Conservation (phyloP, 2,888 invertebrate species). For the Morinoia aosen region DNA sequence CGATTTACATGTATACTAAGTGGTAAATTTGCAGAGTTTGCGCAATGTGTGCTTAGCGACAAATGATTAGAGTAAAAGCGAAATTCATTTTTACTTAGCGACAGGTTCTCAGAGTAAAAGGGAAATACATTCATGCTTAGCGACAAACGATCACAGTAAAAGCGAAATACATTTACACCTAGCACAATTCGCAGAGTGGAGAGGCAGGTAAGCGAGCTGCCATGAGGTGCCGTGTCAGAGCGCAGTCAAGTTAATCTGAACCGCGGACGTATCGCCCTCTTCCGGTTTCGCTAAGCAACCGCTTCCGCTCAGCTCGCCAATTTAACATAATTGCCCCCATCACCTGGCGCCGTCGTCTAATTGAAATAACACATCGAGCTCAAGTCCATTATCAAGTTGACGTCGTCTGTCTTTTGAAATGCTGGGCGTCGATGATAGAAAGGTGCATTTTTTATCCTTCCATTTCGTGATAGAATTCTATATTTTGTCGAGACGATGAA, state of each 20-base stretch:
- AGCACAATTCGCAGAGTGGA: neutral
- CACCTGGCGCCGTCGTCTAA: neutral
- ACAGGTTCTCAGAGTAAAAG: too few relatives aligned
- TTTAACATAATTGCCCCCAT: constrained; percentile 30
- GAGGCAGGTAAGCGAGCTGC: neutral
- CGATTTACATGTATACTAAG: too few relatives aligned
- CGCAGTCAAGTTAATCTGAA: constrained; percentile 26
- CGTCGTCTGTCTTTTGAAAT: neutral
- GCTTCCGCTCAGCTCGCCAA: constrained; percentile 34
- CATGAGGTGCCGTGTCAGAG: neutral
- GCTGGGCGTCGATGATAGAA: neutral
- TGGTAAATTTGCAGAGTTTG: too few relatives aligned
- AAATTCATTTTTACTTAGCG: too few relatives aligned
- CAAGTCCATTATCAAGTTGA: neutral
- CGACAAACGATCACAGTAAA: too few relatives aligned
- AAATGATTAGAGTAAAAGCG: too few relatives aligned
- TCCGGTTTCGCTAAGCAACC: constrained; percentile 43
- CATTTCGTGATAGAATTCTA: neutral
- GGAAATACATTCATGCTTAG: too few relatives aligned
- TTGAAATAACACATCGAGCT: constrained; percentile 25
- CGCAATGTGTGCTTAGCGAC: too few relatives aligned
- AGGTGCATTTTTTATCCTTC: neutral
- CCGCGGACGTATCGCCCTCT: constrained; percentile 20
- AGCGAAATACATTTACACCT: too few relatives aligned
- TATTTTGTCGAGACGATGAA: neutral